Conservation (phyloP, 2,113 vertebrate species). For the Chionis minor region DNA sequence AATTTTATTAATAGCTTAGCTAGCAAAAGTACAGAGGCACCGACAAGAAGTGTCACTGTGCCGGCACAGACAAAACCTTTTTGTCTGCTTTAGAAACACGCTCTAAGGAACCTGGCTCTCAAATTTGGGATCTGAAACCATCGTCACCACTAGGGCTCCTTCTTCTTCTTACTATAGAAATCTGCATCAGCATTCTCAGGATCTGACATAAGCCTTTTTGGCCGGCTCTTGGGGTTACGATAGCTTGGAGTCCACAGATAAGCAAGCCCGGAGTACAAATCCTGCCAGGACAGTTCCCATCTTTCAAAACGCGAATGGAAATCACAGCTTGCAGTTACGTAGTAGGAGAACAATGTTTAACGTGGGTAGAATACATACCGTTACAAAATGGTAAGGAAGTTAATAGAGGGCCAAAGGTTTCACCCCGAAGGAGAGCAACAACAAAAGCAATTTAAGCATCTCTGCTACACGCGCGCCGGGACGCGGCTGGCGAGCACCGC, state of each 20-base stretch:
- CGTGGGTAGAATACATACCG: neutral
- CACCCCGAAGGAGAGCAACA: neutral
- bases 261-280: neutral
- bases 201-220: neutral
- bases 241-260: conserved; percentile 19
- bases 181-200: neutral
- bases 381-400: conserved; percentile 47
- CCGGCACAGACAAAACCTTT: neutral
- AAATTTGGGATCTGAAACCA: neutral
- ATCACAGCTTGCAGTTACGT: conserved; percentile 37
- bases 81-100: neutral
- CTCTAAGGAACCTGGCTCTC: neutral
- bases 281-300: neutral
- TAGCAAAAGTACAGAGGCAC: conserved; percentile 36
- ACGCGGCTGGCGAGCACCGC: neutral
- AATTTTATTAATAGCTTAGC: conserved; percentile 39
- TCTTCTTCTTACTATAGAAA: neutral
- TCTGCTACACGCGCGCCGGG: neutral
- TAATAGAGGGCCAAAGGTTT: neutral
- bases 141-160: neutral
- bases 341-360: conserved; percentile 2
- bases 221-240: neutral
- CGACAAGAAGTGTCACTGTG: neutral
- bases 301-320: neutral
- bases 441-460: neutral